Evolutionary conservation across 2,888 invertebrate genomes (phyloP), one percentile per base, ranked within the genome.

Genomic region (Trichogramma evanescens): DNA sequence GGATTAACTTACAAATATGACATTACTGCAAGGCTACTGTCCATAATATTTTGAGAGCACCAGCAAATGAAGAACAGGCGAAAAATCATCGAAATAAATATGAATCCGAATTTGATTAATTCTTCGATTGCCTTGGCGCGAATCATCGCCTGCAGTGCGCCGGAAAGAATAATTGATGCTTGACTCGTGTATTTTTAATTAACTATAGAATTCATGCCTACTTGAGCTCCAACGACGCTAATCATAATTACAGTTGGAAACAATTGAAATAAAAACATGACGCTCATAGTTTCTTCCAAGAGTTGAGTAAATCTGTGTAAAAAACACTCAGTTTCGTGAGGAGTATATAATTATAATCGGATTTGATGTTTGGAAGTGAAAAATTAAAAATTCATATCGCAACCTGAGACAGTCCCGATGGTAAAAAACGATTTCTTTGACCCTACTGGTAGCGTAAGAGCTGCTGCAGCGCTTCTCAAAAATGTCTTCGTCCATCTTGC

Each of bases 1-100:
- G 49, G 9, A 41, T 48, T 42, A 2, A 39, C 59, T 59, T 7
- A 63, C 63, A 59, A 40, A 5, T 42, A 55, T 7, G 42, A 49
- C 4, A 52, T 26, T 6, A 63, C 45, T 43, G 50, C n/a, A 9
- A 4, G 3, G 13, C 63, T 60, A 26, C 55, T 52, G 40, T 63
- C 41, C 5, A 41, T 4, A 2, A 63, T 38, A 9, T 58, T 60
- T 50, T 63, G 57, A 42, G 60, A 59, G 10, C 55, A 41, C 55
- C 48, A 60, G 4, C 43, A 58, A 7, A 63, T 5, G 26, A 53
- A 59, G 42, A 55, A 63, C 43, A 63, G 43, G 4, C 63, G 63
- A 13, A 52, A 41, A 7, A 57, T 10, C 3, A 58, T n/a, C 4
- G 52, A 55, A 0, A 38, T 54, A n/a, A 50, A 1, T 38, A 38